These are phyloP conservation scores for Euura lappo DNA, from an alignment of 1,140 invertebrate species.

Conservation along the genomic window DNA sequence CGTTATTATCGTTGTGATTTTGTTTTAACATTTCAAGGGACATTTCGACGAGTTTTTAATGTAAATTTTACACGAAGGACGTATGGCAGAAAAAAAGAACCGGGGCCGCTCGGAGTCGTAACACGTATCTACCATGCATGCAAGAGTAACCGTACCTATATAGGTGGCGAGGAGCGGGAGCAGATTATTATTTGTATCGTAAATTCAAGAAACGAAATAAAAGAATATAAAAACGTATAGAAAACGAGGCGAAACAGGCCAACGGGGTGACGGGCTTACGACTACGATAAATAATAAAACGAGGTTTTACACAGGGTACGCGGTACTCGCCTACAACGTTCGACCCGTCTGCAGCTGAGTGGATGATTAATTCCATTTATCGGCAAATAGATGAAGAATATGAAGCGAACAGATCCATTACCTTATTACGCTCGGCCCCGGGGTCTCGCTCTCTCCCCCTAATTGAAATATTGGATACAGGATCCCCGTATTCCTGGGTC, in stretches of 20 bases:
- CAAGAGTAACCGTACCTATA: no score
- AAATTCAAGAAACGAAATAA: no score
- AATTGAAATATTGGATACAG: slow-evolving; percentile 7
- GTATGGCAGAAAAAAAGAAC: not conserved
- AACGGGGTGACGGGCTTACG: no score
- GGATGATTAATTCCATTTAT: not conserved
- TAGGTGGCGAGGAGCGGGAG: no score
- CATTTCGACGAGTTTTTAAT: not conserved
- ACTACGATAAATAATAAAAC: no score
- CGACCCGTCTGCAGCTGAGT: no score
- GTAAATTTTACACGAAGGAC: not conserved
- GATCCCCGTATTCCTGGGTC: not conserved
- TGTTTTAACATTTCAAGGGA: not conserved
- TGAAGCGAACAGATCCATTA: slow-evolving; percentile 2
- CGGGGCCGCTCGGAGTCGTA: not conserved
- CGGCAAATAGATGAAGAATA: slow-evolving; percentile 7
- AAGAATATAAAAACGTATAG: no score
- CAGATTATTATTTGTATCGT: no score
- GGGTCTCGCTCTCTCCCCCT: not conserved
- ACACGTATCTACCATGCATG: no score
- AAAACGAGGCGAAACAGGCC: no score
- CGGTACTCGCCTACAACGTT: no score
- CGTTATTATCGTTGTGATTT: not conserved
- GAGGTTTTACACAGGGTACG: no score
- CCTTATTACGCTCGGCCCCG: not conserved